Evolutionary conservation across 1,140 invertebrate genomes (phyloP).

Genomic region (Drosophila gunungcola): DNA sequence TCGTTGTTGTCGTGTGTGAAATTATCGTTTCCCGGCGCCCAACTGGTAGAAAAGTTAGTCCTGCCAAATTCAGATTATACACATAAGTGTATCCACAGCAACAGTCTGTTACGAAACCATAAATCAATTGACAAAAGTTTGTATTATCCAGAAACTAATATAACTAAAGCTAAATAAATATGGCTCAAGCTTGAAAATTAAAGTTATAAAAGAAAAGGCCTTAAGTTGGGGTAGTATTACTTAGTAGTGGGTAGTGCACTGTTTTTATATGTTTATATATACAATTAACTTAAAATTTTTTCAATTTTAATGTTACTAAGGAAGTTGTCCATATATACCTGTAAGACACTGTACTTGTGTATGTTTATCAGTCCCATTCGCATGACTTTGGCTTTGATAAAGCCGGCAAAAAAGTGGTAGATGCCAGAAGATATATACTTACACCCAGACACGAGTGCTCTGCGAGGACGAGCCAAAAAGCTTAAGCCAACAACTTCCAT

Average conservation of each 20-base stretch:
- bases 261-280: background rate
- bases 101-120: conserved; percentile 10
- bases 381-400: conserved; percentile 36
- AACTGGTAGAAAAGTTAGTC: conserved; percentile 49
- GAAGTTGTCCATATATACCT: background rate
- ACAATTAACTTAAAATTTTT: no score
- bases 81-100: conserved; percentile 29
- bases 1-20: conserved; percentile 72
- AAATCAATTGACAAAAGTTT: background rate
- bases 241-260: no score
- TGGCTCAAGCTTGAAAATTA: background rate
- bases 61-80: conserved; percentile 39
- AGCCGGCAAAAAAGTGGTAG: conserved; percentile 37
- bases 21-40: conserved; percentile 68
- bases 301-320: no score
- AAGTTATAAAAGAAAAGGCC: no score
- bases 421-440: conserved; percentile 22
- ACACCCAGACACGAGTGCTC: conserved; percentile 14
- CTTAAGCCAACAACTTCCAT: conserved; percentile 46
- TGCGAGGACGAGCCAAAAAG: conserved; percentile 7
- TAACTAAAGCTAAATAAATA: no score
- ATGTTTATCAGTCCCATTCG: conserved; percentile 38
- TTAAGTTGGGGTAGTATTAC: background rate
- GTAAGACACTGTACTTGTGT: conserved; percentile 24
- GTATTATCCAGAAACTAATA: no score